Percentiles rank a stretch among this genome's conserved stretches.
phyloP scores from a whole-genome alignment of 2,113 vertebrate species.

The Ailurus styani region DNA sequence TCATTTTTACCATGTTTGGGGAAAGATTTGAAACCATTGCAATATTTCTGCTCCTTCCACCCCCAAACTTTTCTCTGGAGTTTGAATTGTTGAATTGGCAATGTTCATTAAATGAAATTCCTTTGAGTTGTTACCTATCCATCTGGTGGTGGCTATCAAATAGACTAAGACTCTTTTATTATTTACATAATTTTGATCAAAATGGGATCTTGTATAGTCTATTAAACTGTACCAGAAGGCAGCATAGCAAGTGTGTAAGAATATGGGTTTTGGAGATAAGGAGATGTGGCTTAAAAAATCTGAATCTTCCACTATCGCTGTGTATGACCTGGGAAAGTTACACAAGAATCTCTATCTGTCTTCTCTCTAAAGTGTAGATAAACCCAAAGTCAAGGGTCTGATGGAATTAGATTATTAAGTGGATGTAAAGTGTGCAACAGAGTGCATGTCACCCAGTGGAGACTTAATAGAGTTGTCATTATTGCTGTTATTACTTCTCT shows the following conservation, averaged over 20 bases:
- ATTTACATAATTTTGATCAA: not conserved
- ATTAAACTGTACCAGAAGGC: not conserved
- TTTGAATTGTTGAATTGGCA: slow-evolving; percentile 60
- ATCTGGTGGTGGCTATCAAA: not conserved
- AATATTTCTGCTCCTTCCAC: slow-evolving; percentile 51
- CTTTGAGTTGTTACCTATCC: not conserved
- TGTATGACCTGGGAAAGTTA: not conserved
- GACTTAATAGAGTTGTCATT: not conserved
- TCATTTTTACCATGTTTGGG: slow-evolving; percentile 49
- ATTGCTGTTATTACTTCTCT: not conserved
- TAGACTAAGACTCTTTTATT: not conserved
- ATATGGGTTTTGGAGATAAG: not conserved
- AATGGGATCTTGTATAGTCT: not conserved
- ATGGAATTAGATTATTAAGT: not conserved
- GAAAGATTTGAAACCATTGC: not conserved
- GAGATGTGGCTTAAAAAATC: not conserved
- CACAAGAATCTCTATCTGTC: not conserved
- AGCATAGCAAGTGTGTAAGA: not conserved
- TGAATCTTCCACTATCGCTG: not conserved
- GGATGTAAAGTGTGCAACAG: not conserved
- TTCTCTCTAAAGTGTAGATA: not conserved
- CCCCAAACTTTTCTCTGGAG: not conserved
- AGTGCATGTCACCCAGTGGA: not conserved
- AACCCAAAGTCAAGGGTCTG: not conserved
- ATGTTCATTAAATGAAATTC: slow-evolving; percentile 43